These are phyloP conservation scores for Drosophila sucinea DNA, from an alignment of 1,140 invertebrate genomes.

Conservation along the genomic window DNA sequence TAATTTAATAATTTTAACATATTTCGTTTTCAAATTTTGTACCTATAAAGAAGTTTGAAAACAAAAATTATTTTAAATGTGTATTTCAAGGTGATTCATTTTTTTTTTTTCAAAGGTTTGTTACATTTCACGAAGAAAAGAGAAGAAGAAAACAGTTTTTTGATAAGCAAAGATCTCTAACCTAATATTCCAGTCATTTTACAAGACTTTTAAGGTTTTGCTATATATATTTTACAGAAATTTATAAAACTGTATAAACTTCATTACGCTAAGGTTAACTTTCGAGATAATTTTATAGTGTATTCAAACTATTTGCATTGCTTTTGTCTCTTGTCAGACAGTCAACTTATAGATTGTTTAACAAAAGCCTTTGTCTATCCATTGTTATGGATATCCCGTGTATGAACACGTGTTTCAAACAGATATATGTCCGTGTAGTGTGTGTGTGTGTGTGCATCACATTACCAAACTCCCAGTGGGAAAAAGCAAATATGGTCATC, in stretches of 20 bases:
- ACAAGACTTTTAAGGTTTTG: too few species aligned
- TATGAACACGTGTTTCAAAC: slow-evolving; percentile 10
- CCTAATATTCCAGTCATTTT: too few species aligned
- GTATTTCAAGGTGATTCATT: too few species aligned
- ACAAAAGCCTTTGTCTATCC: slow-evolving; percentile 5
- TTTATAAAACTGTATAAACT: not conserved
- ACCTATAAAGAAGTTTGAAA: too few species aligned
- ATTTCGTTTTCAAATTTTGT: too few species aligned
- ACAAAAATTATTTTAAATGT: too few species aligned
- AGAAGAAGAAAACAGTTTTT: too few species aligned
- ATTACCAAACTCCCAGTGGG: not conserved
- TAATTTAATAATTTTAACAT: too few species aligned
- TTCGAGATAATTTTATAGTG: not conserved
- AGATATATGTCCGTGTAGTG: not conserved
- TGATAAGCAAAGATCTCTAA: too few species aligned
- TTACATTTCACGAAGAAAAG: too few species aligned
- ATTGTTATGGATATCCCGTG: slow-evolving; percentile 5
- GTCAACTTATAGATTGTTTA: slow-evolving; percentile 3
- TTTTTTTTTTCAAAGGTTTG: too few species aligned
- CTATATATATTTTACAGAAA: too few species aligned
- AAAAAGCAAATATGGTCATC: slow-evolving; percentile 12
- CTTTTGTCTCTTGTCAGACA: not conserved
- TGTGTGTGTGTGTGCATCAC: not conserved
- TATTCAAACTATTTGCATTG: not conserved
- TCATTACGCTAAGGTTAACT: not conserved